These are phyloP conservation scores for Andrena dorsata DNA, from an alignment of 2,888 invertebrate species.

Conservation along the genomic window DNA sequence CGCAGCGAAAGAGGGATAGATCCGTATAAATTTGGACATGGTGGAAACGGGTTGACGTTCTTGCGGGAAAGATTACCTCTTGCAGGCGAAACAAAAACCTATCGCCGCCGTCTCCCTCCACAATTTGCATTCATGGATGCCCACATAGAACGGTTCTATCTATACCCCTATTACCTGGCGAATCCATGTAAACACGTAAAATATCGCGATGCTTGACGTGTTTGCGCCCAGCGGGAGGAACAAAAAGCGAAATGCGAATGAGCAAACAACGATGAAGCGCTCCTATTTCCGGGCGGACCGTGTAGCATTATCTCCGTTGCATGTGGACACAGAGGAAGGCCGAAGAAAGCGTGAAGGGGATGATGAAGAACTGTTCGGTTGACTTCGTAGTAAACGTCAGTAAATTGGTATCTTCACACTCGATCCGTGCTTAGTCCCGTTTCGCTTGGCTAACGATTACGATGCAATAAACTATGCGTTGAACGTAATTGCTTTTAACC, in stretches of 20 bases:
- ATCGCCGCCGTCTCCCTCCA: background rate
- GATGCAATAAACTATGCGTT: conserved; percentile 57
- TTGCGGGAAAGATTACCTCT: background rate
- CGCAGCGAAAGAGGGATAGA: background rate
- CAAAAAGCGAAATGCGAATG: conserved; percentile 23
- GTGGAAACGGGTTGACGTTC: background rate
- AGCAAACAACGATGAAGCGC: conserved; percentile 35
- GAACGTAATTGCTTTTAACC: background rate
- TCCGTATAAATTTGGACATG: background rate
- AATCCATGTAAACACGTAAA: background rate
- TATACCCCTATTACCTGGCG: conserved; percentile 1
- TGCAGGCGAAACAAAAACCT: background rate
- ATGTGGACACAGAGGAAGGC: conserved; percentile 8
- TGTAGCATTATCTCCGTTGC: conserved; percentile 24
- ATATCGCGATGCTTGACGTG: background rate
- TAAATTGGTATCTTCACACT: conserved; percentile 69
- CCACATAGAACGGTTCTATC: background rate
- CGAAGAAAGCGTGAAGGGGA: conserved; percentile 24
- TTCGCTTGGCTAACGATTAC: conserved; percentile 52
- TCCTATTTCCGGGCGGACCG: conserved; percentile 20
- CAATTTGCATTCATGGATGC: background rate
- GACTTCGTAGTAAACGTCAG: conserved; percentile 48
- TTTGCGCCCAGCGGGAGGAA: background rate
- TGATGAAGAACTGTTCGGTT: conserved; percentile 13
- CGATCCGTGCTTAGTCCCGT: conserved; percentile 51